A percentile compares a stretch with the other conserved stretches of the same genome.
Conservation (phyloP, 2,797 vertebrate genomes). For the Schizopygopsis malacanthus region DNA sequence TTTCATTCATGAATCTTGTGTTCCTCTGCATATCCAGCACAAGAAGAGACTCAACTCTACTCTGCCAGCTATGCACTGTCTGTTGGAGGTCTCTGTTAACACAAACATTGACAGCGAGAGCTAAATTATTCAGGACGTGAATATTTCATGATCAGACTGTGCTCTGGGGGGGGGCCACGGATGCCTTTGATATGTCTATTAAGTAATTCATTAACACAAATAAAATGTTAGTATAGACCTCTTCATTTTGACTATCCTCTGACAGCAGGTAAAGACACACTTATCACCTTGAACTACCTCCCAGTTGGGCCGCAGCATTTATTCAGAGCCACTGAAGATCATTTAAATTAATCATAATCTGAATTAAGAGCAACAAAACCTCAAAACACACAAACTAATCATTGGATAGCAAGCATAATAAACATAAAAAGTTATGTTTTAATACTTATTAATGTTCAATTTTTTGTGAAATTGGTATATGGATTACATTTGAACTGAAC, state of each 20-base stretch:
- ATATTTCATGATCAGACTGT: constrained; percentile 75
- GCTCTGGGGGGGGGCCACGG: constrained; percentile 64
- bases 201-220: constrained; percentile 71
- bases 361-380: not conserved
- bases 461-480: not conserved
- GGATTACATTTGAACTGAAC: not conserved
- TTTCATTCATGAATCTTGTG: constrained; percentile 58
- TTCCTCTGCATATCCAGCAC: constrained; percentile 18
- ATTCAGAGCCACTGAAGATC: not conserved
- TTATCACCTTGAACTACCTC: not conserved
- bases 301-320: not conserved
- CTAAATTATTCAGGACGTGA: constrained; percentile 71
- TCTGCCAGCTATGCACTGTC: constrained; percentile 23
- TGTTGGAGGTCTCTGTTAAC: constrained; percentile 59
- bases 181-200: constrained; percentile 71
- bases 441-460: not conserved
- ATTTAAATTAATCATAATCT: not conserved
- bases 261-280: constrained; percentile 17
- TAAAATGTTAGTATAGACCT: constrained; percentile 56
- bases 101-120: constrained; percentile 67
- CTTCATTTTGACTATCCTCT: constrained; percentile 58
- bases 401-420: not conserved
- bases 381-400: not conserved
- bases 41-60: constrained; percentile 5
- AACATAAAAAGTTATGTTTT: not conserved